These are phyloP conservation scores for Nysson spinosus DNA, from an alignment of 2,888 invertebrate genomes.

Conservation along the genomic window DNA sequence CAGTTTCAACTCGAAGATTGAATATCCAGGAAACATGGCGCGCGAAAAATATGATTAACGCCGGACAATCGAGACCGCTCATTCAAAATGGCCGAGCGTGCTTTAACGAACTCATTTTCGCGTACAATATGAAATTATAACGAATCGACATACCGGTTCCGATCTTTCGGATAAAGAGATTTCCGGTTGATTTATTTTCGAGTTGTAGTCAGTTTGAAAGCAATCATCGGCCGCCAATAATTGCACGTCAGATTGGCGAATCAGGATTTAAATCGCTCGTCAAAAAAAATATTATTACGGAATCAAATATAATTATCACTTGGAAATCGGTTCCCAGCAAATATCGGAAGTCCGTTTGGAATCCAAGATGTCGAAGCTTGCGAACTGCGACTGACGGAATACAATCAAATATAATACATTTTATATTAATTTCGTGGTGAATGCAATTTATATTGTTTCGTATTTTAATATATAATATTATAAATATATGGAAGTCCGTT, in stretches of 20 bases:
- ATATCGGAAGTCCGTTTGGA: neutral
- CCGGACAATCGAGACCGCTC: no score
- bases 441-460: no score
- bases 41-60: no score
- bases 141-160: slow-evolving; percentile 11
- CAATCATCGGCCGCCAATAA: slow-evolving; percentile 40
- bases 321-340: slow-evolving; percentile 18
- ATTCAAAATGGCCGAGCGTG: neutral
- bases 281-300: slow-evolving; percentile 20
- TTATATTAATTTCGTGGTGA: no score
- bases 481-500: neutral
- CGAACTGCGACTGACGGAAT: neutral
- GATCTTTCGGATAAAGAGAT: slow-evolving; percentile 31
- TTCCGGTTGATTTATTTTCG: slow-evolving; percentile 24
- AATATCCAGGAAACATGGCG: no score
- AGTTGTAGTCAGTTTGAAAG: slow-evolving; percentile 30
- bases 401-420: no score
- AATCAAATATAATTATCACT: slow-evolving; percentile 28
- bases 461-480: no score
- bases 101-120: slow-evolving; percentile 5
- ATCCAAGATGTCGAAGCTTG: neutral
- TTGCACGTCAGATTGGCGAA: slow-evolving; percentile 40
- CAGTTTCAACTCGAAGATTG: no score
- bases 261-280: slow-evolving; percentile 31
- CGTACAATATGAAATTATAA: slow-evolving; percentile 23